These are phyloP conservation scores for Choreutis nemorana DNA, from an alignment of 2,888 invertebrate species.

Conservation along the genomic window DNA sequence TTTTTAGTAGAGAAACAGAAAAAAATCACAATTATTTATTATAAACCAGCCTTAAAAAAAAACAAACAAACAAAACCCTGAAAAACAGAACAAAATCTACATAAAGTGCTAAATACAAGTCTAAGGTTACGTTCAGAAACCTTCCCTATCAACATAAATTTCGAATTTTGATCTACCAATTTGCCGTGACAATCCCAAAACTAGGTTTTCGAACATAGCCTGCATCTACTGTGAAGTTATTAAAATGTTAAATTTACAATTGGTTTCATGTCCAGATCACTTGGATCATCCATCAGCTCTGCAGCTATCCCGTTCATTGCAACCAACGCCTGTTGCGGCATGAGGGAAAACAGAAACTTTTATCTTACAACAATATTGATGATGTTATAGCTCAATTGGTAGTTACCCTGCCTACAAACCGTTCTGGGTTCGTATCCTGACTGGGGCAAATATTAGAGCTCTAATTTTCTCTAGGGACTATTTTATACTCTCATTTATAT, in stretches of 20 bases:
- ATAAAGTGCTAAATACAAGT: constrained; percentile 10
- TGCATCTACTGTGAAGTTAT: constrained; percentile 36
- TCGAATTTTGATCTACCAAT: constrained; percentile 20
- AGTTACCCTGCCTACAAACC: no score
- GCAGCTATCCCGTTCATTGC: constrained; percentile 57
- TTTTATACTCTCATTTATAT: neutral
- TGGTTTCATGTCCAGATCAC: constrained; percentile 32
- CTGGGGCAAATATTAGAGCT: no score
- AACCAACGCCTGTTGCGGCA: constrained; percentile 53
- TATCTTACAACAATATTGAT: no score
- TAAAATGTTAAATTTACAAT: constrained; percentile 41
- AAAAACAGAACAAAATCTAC: constrained; percentile 11
- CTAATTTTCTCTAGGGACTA: neutral
- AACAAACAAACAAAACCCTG: constrained; percentile 14
- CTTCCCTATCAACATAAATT: constrained; percentile 27
- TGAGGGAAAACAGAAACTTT: constrained; percentile 43
- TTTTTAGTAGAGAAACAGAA: no score
- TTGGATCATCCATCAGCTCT: constrained; percentile 44
- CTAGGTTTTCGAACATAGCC: constrained; percentile 64
- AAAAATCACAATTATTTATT: no score
- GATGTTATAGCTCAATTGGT: no score
- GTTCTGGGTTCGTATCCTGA: no score
- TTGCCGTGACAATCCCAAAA: constrained; percentile 9
- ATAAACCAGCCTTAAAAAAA: no score
- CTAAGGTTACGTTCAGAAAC: constrained; percentile 64